phyloP scores from a whole-genome alignment of 1,140 invertebrate species.

The Anoplolepis gracilipes region DNA sequence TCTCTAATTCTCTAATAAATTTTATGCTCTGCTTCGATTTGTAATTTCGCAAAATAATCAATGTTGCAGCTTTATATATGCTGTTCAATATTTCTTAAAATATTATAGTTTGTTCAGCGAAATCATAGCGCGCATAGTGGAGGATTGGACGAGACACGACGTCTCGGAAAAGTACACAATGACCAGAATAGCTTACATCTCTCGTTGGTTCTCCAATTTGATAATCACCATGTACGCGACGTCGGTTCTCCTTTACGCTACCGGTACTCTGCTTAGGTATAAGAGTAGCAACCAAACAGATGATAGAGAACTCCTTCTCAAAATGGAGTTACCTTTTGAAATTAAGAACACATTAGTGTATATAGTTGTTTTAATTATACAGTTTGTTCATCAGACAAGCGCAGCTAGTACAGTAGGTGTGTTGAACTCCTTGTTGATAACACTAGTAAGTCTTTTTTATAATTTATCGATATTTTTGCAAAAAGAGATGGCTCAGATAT shows the following conservation, averaged over 20 bases:
- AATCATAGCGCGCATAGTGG: conserved; percentile 36
- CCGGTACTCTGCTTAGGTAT: neutral
- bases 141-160: conserved; percentile 44
- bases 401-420: neutral
- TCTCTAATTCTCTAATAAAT: neutral
- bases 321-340: conserved; percentile 57
- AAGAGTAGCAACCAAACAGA: neutral
- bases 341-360: conserved; percentile 9
- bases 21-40: neutral
- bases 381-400: conserved; percentile 50
- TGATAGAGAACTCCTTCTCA: neutral
- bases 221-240: neutral
- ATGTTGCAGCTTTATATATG: neutral
- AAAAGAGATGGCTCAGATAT: neutral
- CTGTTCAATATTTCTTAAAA: neutral
- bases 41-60: neutral
- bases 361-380: conserved; percentile 33
- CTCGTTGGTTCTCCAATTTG: conserved; percentile 23
- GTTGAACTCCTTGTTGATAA: neutral
- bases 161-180: conserved; percentile 1
- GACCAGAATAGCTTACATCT: conserved; percentile 9
- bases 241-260: neutral
- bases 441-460: too few species aligned
- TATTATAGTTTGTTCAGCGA: conserved; percentile 34
- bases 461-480: neutral